A percentile compares a stretch with the other conserved stretches of the same genome.
Evolutionary conservation across 2,113 vertebrate genomes (phyloP).

Genomic region (Syngnathus typhle): DNA sequence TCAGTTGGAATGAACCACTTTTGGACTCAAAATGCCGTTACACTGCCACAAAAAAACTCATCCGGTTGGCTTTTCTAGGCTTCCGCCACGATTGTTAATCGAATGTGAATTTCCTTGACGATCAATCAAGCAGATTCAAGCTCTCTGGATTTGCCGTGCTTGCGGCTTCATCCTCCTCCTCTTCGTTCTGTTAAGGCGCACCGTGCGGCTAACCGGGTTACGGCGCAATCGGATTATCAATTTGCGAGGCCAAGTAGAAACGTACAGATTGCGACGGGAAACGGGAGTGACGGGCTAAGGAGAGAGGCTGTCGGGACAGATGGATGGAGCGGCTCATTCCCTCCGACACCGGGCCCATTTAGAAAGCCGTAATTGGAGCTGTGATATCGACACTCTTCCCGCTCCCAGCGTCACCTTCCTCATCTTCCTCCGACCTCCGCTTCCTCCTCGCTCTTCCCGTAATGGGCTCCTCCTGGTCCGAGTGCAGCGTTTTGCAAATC

Average conservation of each 20-base stretch:
- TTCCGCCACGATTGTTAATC: neutral
- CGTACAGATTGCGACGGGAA: slow-evolving; percentile 77
- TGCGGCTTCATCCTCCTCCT: neutral
- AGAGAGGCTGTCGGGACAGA: slow-evolving; percentile 70
- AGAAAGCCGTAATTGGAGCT: slow-evolving; percentile 82
- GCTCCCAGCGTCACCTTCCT: slow-evolving; percentile 70
- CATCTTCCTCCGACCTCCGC: slow-evolving; percentile 29
- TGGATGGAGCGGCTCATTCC: slow-evolving; percentile 79
- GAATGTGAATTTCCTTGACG: neutral
- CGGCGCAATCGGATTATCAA: slow-evolving; percentile 82
- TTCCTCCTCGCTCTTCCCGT: slow-evolving; percentile 12
- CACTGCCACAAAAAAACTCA: neutral
- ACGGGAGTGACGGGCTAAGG: slow-evolving; percentile 79
- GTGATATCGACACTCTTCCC: slow-evolving; percentile 79
- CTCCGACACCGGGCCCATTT: slow-evolving; percentile 76
- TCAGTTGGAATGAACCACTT: neutral
- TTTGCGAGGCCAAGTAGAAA: slow-evolving; percentile 79
- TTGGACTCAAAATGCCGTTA: too few relatives aligned
- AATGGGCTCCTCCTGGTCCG: slow-evolving; percentile 30
- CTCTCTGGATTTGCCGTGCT: neutral
- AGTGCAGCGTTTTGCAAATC: slow-evolving; percentile 37
- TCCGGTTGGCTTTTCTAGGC: neutral
- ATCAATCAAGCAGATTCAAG: neutral
- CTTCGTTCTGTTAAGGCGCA: slow-evolving; percentile 36
- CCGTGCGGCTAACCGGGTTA: slow-evolving; percentile 77